Percentiles rank a stretch among this genome's conserved stretches.
Conservation (phyloP, 2,888 invertebrate genomes). For the Ligdia adustata region DNA sequence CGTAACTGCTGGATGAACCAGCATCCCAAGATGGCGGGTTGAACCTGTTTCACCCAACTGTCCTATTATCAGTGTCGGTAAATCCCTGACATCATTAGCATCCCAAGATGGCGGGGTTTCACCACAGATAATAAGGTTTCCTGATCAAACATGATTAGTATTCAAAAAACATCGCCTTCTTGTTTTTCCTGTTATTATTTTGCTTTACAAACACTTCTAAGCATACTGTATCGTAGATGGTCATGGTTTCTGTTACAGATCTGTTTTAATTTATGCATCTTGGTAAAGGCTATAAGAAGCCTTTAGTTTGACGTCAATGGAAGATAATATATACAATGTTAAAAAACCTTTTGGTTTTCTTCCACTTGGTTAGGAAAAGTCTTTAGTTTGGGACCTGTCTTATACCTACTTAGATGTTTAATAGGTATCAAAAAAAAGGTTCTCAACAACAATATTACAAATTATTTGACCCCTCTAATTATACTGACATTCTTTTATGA, state of each 20-base stretch:
- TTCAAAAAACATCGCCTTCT: constrained; percentile 11
- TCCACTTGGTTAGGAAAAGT: too few species aligned
- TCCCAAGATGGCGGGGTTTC: constrained; percentile 1
- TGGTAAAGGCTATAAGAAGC: background rate
- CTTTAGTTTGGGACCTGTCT: too few species aligned
- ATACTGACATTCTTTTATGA: too few species aligned
- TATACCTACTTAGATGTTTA: too few species aligned
- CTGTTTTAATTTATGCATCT: constrained; percentile 3
- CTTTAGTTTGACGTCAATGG: constrained; percentile 7
- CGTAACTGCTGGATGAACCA: too few species aligned
- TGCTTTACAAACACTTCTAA: background rate
- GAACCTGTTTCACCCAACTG: too few species aligned
- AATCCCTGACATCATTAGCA: constrained; percentile 9
- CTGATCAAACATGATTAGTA: constrained; percentile 23
- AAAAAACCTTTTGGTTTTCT: too few species aligned
- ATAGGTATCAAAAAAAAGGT: too few species aligned
- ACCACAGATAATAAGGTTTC: constrained; percentile 8
- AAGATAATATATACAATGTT: too few species aligned
- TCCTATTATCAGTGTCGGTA: constrained; percentile 3
- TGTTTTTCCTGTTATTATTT: constrained; percentile 5
- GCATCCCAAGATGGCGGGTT: too few species aligned
- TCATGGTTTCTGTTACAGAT: background rate
- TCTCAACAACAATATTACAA: too few species aligned
- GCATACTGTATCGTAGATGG: background rate
- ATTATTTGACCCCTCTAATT: too few species aligned